Percentiles rank a stretch among this genome's conserved stretches.
These are phyloP conservation scores for Neoaliturus tenellus DNA, from an alignment of 2,888 invertebrate genomes.

Conservation along the genomic window DNA sequence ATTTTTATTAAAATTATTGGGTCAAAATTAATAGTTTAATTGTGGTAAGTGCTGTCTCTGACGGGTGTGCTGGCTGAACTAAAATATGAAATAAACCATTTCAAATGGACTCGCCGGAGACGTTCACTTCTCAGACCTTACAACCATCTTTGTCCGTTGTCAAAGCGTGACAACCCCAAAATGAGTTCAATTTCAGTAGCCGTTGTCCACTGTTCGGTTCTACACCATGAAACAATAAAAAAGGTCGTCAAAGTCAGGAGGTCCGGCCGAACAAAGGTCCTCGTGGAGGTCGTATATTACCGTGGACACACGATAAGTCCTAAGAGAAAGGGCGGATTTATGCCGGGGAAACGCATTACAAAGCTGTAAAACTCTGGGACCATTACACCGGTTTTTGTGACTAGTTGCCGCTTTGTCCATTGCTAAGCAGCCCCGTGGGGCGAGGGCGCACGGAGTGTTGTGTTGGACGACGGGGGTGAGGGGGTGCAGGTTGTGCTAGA, in stretches of 20 bases:
- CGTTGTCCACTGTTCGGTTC: background rate
- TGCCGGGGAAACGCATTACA: constrained; percentile 45
- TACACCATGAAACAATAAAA: constrained; percentile 45
- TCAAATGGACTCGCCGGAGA: too few relatives aligned
- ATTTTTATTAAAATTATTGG: too few relatives aligned
- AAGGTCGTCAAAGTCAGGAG: constrained; percentile 24
- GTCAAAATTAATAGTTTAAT: too few relatives aligned
- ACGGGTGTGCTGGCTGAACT: too few relatives aligned
- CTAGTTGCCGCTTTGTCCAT: constrained; percentile 39
- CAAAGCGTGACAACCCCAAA: background rate
- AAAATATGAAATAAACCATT: too few relatives aligned
- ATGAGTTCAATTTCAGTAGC: background rate
- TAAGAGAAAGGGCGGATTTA: constrained; percentile 37
- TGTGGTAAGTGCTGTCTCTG: too few relatives aligned
- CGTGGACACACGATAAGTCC: constrained; percentile 18
- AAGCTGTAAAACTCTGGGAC: constrained; percentile 43
- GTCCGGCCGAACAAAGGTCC: constrained; percentile 12
- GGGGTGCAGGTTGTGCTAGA: too few relatives aligned
- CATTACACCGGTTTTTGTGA: constrained; percentile 46
- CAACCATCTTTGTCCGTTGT: background rate
- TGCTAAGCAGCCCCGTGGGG: constrained; percentile 18
- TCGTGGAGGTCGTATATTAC: constrained; percentile 29
- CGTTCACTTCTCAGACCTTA: background rate
- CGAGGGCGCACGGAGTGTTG: background rate
- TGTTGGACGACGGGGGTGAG: constrained; percentile 6